Base-by-base conservation (phyloP, 2,888 invertebrate genomes). In the Megastigmus dorsalis region DNA sequence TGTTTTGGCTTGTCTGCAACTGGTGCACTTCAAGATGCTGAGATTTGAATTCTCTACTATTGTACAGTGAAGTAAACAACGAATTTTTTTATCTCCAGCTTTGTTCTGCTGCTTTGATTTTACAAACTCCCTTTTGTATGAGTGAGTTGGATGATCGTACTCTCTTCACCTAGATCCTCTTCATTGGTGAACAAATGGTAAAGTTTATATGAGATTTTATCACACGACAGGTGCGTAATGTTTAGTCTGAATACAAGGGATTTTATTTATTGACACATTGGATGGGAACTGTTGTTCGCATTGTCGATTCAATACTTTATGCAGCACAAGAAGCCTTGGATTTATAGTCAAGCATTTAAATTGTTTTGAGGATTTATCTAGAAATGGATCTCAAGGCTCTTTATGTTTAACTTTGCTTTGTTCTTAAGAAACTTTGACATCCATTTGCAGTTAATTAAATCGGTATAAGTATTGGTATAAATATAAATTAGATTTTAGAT, bases 151-250 rank as follows among this genome's bases (percentile, higher is more conserved):
- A 15, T 38, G 18, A 4, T 52, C 30, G 36, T 30, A 9, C 30
- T 43, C 2, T 30, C 13, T 30, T 66, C 41, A 52, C 7, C 7
- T 66, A 54, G 30, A 57, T 55, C 33, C n/a, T 33, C 55, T 48
- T 45, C 10, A 26, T 13, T 43, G 3, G 3, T 10, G 23, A 4
- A 57, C 30, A 57, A 30, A 67, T 26, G 57, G 55, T 67, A 67
- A 67, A 55, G 36, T 55, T 59, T 50, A 36, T 45, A 18, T 52
- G 9, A 59, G 15, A 60, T 54, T 70, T 69, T 18, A 62, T 70
- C 13, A 30, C 43, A 15, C 7, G 20, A 30, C 20, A 13, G 20
- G 18, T 28, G 33, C n/a, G 30, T 33, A 38, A 2, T 63, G 28
- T 9, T 15, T 26, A 38, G 13, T 54, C 13, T 68, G 6, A 28